Base-by-base conservation (phyloP, 2,888 invertebrate genomes). In the Cyaniris semiargus region DNA sequence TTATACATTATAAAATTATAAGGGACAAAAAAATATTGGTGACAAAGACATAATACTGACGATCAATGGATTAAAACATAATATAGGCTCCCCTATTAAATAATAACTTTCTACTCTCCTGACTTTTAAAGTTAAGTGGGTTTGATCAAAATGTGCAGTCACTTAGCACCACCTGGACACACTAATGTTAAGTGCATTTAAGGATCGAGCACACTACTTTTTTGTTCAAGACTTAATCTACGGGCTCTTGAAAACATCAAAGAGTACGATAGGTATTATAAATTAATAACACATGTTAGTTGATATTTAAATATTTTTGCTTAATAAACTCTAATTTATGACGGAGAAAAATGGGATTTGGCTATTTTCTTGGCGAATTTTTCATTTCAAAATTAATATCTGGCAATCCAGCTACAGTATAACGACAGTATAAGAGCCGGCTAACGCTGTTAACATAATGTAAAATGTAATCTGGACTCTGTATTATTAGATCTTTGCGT, bases 401-500 rank as follows among this genome's bases (percentile, higher is more conserved):
- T 21, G 72, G 23, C 44, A 74, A 53, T 27, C 74, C 48, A 53
- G 74, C 13, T 48, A 53, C 48, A 44, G n/a, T 21, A 53, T 21
- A 48, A 23, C 21, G 15, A 13, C 21, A 38, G 38, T 38, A 8
- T 34, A 38, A 44, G 27, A 74, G 27, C 74, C 48, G 48, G n/a
- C 53, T 53, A 74, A 53, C 53, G 72, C 70, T 21, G 34, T 23
- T 44, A 72, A 74, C 74, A 23, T 21, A 74, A 74, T 48, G 48
- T 74, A 74, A 53, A 44, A 44, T 74, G 48, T 74, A 74, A 74
- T 71, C 34, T 70, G 76, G 72, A 78, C 81, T 81, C 81, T 80
- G 81, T 80, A 81, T 79, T 82, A 83, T 84, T 84, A 84, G 83
- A 82, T 78, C 79, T 83, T 84, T 84, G 84, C 85, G 83, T 81